phyloP scores from a whole-genome alignment of 1,140 invertebrate species.

The Cataglyphis hispanica region DNA sequence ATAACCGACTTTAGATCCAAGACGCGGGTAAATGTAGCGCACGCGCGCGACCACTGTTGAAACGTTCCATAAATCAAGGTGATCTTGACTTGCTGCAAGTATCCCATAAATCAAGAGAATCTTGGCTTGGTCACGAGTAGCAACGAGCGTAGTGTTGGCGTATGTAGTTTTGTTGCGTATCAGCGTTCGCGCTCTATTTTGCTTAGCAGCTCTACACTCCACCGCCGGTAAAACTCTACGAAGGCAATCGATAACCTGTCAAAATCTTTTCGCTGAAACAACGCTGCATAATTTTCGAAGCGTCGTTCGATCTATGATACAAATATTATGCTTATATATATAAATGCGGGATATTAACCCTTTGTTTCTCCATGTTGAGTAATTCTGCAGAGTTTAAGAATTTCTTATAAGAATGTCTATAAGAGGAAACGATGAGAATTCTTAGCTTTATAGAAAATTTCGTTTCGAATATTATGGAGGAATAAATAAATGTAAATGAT shows the following conservation, averaged over 20 bases:
- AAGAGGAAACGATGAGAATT: not conserved
- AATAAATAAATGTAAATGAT: too few relatives aligned
- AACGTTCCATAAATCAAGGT: conserved; percentile 56
- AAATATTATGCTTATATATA: not conserved
- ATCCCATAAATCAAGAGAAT: conserved; percentile 59
- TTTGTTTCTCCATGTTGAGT: not conserved
- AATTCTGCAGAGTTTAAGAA: not conserved
- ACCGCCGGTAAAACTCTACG: conserved; percentile 18
- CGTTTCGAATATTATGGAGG: not conserved
- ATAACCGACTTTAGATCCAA: conserved; percentile 35
- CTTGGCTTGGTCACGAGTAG: conserved; percentile 23
- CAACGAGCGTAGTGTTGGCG: not conserved
- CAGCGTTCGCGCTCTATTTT: conserved; percentile 52
- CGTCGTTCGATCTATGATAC: not conserved
- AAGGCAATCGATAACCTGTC: conserved; percentile 24
- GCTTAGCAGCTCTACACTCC: conserved; percentile 5
- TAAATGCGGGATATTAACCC: not conserved
- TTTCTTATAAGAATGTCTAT: not conserved
- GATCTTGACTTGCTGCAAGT: conserved; percentile 49
- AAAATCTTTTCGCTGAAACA: not conserved
- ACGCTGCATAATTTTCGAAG: not conserved
- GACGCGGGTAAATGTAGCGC: conserved; percentile 33
- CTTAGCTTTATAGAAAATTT: not conserved
- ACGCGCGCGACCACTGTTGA: conserved; percentile 27
- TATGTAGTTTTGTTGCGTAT: conserved; percentile 47